Percentiles rank a stretch among this genome's conserved stretches.
phyloP scores from a whole-genome alignment of 2,888 invertebrate species.

The Caenorhabditis becei region DNA sequence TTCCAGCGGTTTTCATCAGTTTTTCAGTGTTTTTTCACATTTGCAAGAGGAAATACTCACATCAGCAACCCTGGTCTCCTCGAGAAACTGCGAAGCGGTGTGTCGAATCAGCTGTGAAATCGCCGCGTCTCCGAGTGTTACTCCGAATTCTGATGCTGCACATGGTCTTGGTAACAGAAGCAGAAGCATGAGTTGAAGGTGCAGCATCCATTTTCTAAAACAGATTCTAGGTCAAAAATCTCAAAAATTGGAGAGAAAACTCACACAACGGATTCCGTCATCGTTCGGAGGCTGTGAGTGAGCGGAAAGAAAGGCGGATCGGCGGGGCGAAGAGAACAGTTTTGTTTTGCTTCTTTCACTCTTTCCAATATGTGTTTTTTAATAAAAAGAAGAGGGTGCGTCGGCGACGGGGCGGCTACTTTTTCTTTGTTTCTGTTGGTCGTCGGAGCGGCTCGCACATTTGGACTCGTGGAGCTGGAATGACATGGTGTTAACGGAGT shows the following conservation, averaged over 20 bases:
- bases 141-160: constrained; percentile 61
- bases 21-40: background rate
- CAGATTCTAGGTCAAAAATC: background rate
- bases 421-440: constrained; percentile 39
- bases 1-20: too few relatives aligned
- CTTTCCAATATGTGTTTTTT: constrained; percentile 11
- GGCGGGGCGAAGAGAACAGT: background rate
- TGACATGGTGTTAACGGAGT: background rate
- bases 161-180: constrained; percentile 1
- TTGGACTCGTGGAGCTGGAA: constrained; percentile 27
- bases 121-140: constrained; percentile 69
- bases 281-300: background rate
- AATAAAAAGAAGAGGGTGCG: constrained; percentile 23
- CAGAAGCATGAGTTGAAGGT: constrained; percentile 21
- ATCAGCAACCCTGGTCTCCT: constrained; percentile 68
- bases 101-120: constrained; percentile 71
- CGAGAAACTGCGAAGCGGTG: constrained; percentile 65
- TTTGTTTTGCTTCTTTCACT: constrained; percentile 9
- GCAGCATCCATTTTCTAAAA: constrained; percentile 47
- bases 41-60: constrained; percentile 48
- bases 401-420: constrained; percentile 30
- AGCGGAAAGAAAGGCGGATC: constrained; percentile 8
- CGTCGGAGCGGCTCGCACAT: constrained; percentile 52
- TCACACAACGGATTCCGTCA: constrained; percentile 32
- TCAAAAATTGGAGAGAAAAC: constrained; percentile 26